phyloP scores from a whole-genome alignment of 1,140 invertebrate species.

The Pinna nobilis region DNA sequence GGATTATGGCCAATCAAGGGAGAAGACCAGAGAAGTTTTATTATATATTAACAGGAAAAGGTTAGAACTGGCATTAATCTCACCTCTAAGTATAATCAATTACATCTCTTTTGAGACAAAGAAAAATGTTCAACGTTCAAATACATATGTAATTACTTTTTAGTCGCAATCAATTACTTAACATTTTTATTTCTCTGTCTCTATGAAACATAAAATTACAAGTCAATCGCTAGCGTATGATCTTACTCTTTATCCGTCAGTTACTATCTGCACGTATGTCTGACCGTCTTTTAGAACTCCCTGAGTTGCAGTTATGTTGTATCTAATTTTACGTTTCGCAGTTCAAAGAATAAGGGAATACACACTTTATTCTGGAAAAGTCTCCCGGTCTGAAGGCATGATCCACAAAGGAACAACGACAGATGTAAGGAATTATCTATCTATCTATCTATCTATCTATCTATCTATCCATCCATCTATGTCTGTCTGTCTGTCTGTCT shows the following conservation, averaged over 20 bases:
- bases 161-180: no score
- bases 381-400: slow-evolving; percentile 62
- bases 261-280: no score
- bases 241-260: no score
- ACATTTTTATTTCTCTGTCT: no score
- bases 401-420: slow-evolving; percentile 67
- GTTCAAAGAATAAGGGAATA: slow-evolving; percentile 67
- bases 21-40: slow-evolving; percentile 67
- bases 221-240: no score
- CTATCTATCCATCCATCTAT: not conserved
- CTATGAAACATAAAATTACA: no score
- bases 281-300: no score
- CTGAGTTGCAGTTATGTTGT: no score
- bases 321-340: slow-evolving; percentile 49
- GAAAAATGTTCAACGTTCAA: no score
- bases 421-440: slow-evolving; percentile 59
- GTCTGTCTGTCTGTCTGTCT: not conserved
- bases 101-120: no score
- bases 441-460: not conserved
- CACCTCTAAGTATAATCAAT: no score
- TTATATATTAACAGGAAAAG: slow-evolving; percentile 67
- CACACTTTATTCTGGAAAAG: slow-evolving; percentile 60
- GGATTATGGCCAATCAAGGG: slow-evolving; percentile 68
- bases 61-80: slow-evolving; percentile 32
- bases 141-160: no score